Percentiles rank a stretch among this genome's conserved stretches.
phyloP scores from a whole-genome alignment of 1,140 invertebrate genomes.

The Tachypleus tridentatus region DNA sequence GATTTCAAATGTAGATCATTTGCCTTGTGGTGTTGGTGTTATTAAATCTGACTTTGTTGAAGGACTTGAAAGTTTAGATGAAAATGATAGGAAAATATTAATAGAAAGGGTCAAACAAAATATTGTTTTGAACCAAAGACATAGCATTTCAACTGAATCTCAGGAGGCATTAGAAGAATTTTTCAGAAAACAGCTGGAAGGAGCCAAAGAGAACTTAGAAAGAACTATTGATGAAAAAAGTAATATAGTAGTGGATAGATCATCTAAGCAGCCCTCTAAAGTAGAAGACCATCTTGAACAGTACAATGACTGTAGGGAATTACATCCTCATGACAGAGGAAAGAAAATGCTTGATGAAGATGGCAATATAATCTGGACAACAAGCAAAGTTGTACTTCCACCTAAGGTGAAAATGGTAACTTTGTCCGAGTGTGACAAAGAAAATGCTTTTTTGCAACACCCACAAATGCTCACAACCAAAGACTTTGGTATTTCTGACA shows the following conservation, averaged over 20 bases:
- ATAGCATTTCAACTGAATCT: too few species aligned
- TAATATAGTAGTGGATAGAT: constrained; percentile 15
- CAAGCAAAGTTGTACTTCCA: constrained; percentile 34
- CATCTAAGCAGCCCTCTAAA: constrained; percentile 12
- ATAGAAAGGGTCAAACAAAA: constrained; percentile 15
- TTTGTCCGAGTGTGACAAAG: constrained; percentile 28
- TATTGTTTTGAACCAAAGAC: too few species aligned
- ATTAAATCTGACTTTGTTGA: background rate
- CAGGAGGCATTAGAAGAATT: constrained; percentile 13
- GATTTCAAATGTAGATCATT: background rate
- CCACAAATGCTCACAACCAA: too few species aligned
- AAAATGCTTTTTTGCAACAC: too few species aligned
- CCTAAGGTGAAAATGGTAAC: constrained; percentile 42
- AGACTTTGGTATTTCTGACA: too few species aligned
- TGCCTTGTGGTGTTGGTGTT: background rate
- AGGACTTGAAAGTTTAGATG: background rate
- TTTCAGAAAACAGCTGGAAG: constrained; percentile 10
- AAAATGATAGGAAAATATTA: background rate
- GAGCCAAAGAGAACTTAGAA: constrained; percentile 16
- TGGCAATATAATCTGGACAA: constrained; percentile 15
- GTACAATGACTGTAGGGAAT: constrained; percentile 9
- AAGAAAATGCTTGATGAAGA: constrained; percentile 5
- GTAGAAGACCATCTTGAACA: constrained; percentile 9
- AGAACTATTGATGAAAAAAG: constrained; percentile 18
- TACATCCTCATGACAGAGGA: background rate